Conservation (phyloP, 2,888 invertebrate species). For the Melolontha melolontha region DNA sequence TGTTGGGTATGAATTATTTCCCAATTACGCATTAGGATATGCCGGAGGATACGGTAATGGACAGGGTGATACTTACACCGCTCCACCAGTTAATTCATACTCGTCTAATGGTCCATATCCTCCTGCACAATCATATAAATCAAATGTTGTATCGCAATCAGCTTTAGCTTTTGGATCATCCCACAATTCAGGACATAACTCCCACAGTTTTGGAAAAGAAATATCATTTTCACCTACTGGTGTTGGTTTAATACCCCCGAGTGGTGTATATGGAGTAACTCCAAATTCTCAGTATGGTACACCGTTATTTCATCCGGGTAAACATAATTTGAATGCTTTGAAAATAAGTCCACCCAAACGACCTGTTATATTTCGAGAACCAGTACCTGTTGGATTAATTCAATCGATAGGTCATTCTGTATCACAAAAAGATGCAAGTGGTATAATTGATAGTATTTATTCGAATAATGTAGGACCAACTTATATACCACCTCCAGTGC, state of each 20-base stretch:
- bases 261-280: constrained; percentile 73
- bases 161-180: constrained; percentile 21
- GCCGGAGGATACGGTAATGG: constrained; percentile 22
- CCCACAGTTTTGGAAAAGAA: constrained; percentile 55
- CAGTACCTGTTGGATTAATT: constrained; percentile 78
- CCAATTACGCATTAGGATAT: constrained; percentile 44
- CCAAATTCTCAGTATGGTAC: constrained; percentile 67
- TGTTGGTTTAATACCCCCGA: constrained; percentile 71
- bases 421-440: constrained; percentile 72
- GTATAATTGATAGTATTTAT: constrained; percentile 68
- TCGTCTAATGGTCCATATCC: constrained; percentile 62
- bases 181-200: constrained; percentile 51
- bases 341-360: constrained; percentile 68
- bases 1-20: constrained; percentile 63
- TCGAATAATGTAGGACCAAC: constrained; percentile 62
- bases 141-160: constrained; percentile 54
- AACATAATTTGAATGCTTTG: constrained; percentile 57
- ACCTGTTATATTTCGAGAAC: constrained; percentile 80
- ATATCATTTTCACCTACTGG: constrained; percentile 48
- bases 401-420: constrained; percentile 75
- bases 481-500: constrained; percentile 75
- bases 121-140: constrained; percentile 60
- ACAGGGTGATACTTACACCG: constrained; percentile 52
- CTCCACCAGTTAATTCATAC: constrained; percentile 59
- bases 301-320: constrained; percentile 54